Base-by-base conservation (phyloP, 2,888 invertebrate genomes). In the Morpho helenor region DNA sequence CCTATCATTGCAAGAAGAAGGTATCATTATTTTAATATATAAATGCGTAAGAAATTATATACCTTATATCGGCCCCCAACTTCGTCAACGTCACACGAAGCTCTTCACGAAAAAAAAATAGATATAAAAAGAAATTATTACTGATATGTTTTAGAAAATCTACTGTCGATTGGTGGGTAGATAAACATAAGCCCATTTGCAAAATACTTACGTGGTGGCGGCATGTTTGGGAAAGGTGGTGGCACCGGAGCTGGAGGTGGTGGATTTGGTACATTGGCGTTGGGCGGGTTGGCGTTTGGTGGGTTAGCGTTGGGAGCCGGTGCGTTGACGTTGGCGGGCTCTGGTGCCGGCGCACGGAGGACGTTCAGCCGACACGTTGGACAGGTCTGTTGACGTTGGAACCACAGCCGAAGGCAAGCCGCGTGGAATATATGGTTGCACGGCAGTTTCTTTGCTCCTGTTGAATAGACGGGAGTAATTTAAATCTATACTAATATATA, bases 391-490 rank as follows among this genome's bases (percentile, higher is more conserved):
- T 99, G 99, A 7, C 99, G 94, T 89, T 99, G 99, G 91, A 99
- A 99, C 99, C 99, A 99, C 45, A 98, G 98, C 52, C 99, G 94
- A 57, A 99, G 92, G 84, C 99, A 99, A 56, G 97, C 96, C 49
- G 98, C 97, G 87, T 99, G 99, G 92, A 99, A 99, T 75, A 99
- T 99, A 84, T 99, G 99, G 82, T 98, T 98, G 89, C 99, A 99
- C 0, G 99, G 99, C 66, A 99, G 87, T 79, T 99, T 99, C 87
- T 99, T 99, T 46, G 98, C 96, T 53, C 75, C 94, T 93, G 71
- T 46, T 46, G 7, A 45, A 40, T 16, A 40, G 16, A 6, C 43
- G n/a, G 43, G 31, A 31, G 31, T 31, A 31, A 31, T 31, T 31
- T 31, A 31, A 31, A 5, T 31, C 16, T 16, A 16, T 16, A 16